A percentile compares a stretch with the other conserved stretches of the same genome.
phyloP scores from a whole-genome alignment of 1,140 invertebrate genomes.

The Panagrolaimus sp. region DNA sequence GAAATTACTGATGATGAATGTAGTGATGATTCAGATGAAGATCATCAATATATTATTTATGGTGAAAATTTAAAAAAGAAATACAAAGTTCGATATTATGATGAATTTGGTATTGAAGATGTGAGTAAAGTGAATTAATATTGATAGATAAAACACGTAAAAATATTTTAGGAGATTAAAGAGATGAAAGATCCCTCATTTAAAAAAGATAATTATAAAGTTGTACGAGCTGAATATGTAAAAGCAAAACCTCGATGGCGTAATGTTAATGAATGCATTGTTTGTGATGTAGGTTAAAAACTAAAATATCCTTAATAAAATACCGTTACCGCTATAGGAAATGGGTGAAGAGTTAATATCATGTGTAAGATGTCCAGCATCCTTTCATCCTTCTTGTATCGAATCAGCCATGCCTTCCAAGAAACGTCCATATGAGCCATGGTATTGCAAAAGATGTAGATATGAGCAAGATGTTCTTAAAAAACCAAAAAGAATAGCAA shows the following conservation, averaged over 20 bases:
- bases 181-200: slow-evolving; percentile 3
- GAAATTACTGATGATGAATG: too few relatives aligned
- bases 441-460: slow-evolving; percentile 6
- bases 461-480: slow-evolving; percentile 9
- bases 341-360: background rate
- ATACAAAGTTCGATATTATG: slow-evolving; percentile 1
- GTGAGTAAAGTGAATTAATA: background rate
- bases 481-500: background rate
- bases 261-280: background rate
- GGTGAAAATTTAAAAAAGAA: background rate
- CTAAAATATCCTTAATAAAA: too few relatives aligned
- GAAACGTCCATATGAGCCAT: background rate
- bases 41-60: slow-evolving; percentile 6
- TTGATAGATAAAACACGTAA: background rate
- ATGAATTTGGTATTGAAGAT: slow-evolving; percentile 13
- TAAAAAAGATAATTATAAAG: slow-evolving; percentile 2
- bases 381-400: background rate
- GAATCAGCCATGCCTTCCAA: background rate
- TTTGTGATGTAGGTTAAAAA: slow-evolving; percentile 1
- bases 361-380: background rate
- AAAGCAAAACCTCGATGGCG: background rate
- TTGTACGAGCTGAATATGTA: background rate
- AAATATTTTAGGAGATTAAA: background rate
- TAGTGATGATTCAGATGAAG: background rate
- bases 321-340: background rate